phyloP scores from a whole-genome alignment of 2,797 vertebrate genomes.

The Tapirus indicus region DNA sequence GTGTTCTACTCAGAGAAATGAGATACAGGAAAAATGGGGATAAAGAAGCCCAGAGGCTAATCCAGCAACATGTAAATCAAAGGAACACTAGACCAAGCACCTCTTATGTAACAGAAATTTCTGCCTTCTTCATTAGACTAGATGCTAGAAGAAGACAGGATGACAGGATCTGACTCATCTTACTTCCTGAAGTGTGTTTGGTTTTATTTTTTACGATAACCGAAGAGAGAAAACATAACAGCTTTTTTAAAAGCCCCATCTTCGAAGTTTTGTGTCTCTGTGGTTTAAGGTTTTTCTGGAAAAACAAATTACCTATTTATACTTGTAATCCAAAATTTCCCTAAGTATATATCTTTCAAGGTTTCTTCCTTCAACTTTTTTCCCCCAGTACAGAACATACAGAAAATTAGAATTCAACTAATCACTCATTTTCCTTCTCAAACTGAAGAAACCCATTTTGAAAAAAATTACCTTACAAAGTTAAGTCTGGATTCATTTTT shows the following conservation, averaged over 20 bases:
- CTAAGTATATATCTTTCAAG: constrained; percentile 4
- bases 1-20: neutral
- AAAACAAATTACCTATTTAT: neutral
- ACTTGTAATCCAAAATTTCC: constrained; percentile 45
- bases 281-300: constrained; percentile 20
- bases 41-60: neutral
- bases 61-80: neutral
- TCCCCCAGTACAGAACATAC: neutral
- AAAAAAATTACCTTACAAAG: neutral
- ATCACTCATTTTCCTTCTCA: constrained; percentile 31
- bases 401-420: constrained; percentile 44
- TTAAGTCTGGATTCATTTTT: constrained; percentile 52
- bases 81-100: neutral
- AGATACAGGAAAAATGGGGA: neutral
- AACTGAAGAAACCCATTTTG: neutral
- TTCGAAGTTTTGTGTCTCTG: neutral
- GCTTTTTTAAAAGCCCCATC: neutral
- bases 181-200: constrained; percentile 18
- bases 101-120: neutral
- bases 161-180: neutral
- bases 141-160: neutral
- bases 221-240: neutral
- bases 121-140: neutral
- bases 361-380: constrained; percentile 28
- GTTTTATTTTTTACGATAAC: neutral